phyloP scores from a whole-genome alignment of 2,888 invertebrate species.

The Drosophila mulleri region DNA sequence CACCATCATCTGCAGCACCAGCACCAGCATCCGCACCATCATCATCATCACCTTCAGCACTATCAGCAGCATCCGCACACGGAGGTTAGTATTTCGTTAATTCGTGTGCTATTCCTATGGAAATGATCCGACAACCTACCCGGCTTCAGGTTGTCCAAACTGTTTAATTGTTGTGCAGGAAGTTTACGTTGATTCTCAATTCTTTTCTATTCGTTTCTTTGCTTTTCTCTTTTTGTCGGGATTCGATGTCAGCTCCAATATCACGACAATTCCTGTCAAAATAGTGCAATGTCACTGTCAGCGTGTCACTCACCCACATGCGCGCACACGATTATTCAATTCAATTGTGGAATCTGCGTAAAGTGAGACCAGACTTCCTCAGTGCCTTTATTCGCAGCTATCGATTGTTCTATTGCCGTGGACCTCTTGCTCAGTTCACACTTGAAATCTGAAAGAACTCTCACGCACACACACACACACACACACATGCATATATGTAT shows the following conservation, averaged over 20 bases:
- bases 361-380: slow-evolving; percentile 71
- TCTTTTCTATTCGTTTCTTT: neutral
- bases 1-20: slow-evolving; percentile 70
- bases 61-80: slow-evolving; percentile 82
- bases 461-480: slow-evolving; percentile 6
- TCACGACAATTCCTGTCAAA: slow-evolving; percentile 81
- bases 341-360: slow-evolving; percentile 59
- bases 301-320: slow-evolving; percentile 38
- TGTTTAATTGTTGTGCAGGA: slow-evolving; percentile 52
- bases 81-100: slow-evolving; percentile 79
- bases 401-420: slow-evolving; percentile 51
- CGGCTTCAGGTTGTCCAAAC: neutral
- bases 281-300: slow-evolving; percentile 72
- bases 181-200: slow-evolving; percentile 20
- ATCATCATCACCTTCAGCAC: slow-evolving; percentile 68
- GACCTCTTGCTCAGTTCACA: slow-evolving; percentile 58
- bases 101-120: neutral
- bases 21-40: slow-evolving; percentile 67
- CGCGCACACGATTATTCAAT: slow-evolving; percentile 30
- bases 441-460: slow-evolving; percentile 58
- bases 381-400: slow-evolving; percentile 38
- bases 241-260: slow-evolving; percentile 46
- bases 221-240: neutral
- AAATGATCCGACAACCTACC: neutral
- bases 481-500: slow-evolving; percentile 19